phyloP scores from a whole-genome alignment of 2,113 vertebrate species.

The rabbit (Oryctolagus cuniculus) region mOryCun1.1 NC_091437.1:17383501-17384000 shows the following conservation, averaged over 20 bases:
- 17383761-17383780: slow-evolving; percentile 9
- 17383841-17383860: background rate
- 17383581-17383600: slow-evolving; percentile 47
- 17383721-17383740: background rate
- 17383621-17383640: background rate
- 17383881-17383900: background rate
- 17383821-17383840: slow-evolving; percentile 5
- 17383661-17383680: background rate
- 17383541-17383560: background rate
- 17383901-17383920: background rate
- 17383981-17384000: background rate
- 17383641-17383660: background rate
- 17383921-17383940: background rate
- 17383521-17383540: background rate
- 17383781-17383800: slow-evolving; percentile 19
- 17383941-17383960: background rate
- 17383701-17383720: background rate
- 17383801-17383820: background rate
- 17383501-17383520: background rate
- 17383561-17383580: background rate
- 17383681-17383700: background rate
- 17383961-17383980: slow-evolving; percentile 24
- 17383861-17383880: background rate
- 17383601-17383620: background rate
- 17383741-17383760: slow-evolving; percentile 32